Conservation (phyloP, 2,797 vertebrate species). For the Rhabdophis nuchalis region DNA sequence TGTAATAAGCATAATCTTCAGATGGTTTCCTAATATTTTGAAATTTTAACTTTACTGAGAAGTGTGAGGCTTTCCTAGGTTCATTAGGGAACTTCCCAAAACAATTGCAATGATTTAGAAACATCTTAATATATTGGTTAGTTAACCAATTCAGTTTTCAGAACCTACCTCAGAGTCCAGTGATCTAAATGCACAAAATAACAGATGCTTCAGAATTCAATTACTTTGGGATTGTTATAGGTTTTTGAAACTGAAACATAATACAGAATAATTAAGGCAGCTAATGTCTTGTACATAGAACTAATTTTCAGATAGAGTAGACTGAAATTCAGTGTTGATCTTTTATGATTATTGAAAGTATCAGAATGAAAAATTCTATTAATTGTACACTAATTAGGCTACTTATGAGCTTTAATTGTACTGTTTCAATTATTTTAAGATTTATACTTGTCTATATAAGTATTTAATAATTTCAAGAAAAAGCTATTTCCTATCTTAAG, state of each 20-base stretch:
- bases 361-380: neutral
- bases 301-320: slow-evolving; percentile 6
- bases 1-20: slow-evolving; percentile 23
- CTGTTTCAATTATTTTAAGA: neutral
- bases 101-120: slow-evolving; percentile 28
- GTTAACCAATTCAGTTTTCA: slow-evolving; percentile 32
- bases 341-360: slow-evolving; percentile 1
- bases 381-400: neutral
- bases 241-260: slow-evolving; percentile 26
- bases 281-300: slow-evolving; percentile 48
- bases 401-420: neutral
- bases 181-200: slow-evolving; percentile 31
- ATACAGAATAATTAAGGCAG: slow-evolving; percentile 50
- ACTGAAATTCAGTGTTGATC: neutral
- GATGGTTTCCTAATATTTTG: slow-evolving; percentile 26
- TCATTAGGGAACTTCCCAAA: slow-evolving; percentile 17
- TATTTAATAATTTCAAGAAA: slow-evolving; percentile 12
- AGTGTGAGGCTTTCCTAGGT: slow-evolving; percentile 23
- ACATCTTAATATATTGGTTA: slow-evolving; percentile 21
- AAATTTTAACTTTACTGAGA: slow-evolving; percentile 40
- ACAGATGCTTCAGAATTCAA: slow-evolving; percentile 25
- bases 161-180: slow-evolving; percentile 51
- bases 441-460: slow-evolving; percentile 31
- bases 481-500: slow-evolving; percentile 32
- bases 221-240: neutral